Percentiles rank a stretch among this genome's conserved stretches.
phyloP scores from a whole-genome alignment of 2,797 vertebrate genomes.

The Halcyon smyrnensis region DNA sequence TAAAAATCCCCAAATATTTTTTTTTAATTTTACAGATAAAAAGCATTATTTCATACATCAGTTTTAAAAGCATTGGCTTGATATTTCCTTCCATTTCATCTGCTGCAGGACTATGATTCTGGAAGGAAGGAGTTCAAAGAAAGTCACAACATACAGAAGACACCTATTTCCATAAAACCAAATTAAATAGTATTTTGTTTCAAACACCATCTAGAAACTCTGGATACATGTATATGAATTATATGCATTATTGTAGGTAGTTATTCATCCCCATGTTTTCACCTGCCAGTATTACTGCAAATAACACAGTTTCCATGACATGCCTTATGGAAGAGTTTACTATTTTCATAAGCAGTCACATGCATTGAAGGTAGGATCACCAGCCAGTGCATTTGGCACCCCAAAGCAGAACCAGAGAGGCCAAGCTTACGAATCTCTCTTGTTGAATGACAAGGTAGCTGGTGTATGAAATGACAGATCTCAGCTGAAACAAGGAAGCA shows the following conservation, averaged over 20 bases:
- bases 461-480: slow-evolving; percentile 59
- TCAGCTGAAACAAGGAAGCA: neutral
- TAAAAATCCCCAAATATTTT: slow-evolving; percentile 70
- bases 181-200: slow-evolving; percentile 62
- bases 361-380: slow-evolving; percentile 81
- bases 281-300: slow-evolving; percentile 70
- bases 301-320: slow-evolving; percentile 76
- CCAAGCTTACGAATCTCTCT: slow-evolving; percentile 75
- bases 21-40: slow-evolving; percentile 59
- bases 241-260: slow-evolving; percentile 60
- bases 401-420: slow-evolving; percentile 73
- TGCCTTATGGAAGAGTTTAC: slow-evolving; percentile 78
- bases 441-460: slow-evolving; percentile 70
- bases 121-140: slow-evolving; percentile 63
- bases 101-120: slow-evolving; percentile 4
- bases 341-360: slow-evolving; percentile 84
- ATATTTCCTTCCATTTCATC: slow-evolving; percentile 35
- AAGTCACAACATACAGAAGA: slow-evolving; percentile 52
- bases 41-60: slow-evolving; percentile 42
- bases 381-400: slow-evolving; percentile 68
- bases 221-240: slow-evolving; percentile 61
- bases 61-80: slow-evolving; percentile 45
- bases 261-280: slow-evolving; percentile 75
- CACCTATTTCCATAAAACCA: slow-evolving; percentile 61
- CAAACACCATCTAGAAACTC: slow-evolving; percentile 67